Evolutionary conservation across 1,140 invertebrate genomes (phyloP).

Genomic region (Pectinophora gossypiella): DNA sequence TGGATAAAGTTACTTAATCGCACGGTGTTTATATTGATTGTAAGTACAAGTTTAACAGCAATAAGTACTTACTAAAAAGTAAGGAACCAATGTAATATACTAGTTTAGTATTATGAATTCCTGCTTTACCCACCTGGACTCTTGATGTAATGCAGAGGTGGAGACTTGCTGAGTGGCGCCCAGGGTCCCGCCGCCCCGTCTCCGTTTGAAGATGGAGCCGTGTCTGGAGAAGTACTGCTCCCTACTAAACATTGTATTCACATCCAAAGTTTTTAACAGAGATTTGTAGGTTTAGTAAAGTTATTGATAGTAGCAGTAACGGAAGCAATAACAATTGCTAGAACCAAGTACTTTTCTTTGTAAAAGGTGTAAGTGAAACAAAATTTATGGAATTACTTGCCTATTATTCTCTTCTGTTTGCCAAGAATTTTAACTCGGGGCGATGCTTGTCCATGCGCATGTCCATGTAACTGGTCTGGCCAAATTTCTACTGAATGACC

Average conservation of each 20-base stretch:
- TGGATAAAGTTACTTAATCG: too few relatives aligned
- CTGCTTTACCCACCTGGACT: conserved; percentile 46
- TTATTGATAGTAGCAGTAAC: too few relatives aligned
- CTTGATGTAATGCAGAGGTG: conserved; percentile 67
- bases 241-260: conserved; percentile 41
- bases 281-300: too few relatives aligned
- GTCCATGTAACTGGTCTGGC: conserved; percentile 53
- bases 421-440: conserved; percentile 52
- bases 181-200: conserved; percentile 38
- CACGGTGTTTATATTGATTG: too few relatives aligned
- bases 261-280: too few relatives aligned
- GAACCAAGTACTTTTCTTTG: too few relatives aligned
- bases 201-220: conserved; percentile 61
- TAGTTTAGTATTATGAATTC: too few relatives aligned
- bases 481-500: conserved; percentile 65
- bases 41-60: background rate
- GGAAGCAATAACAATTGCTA: too few relatives aligned
- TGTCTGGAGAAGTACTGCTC: conserved; percentile 70
- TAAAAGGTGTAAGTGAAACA: too few relatives aligned
- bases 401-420: conserved; percentile 58
- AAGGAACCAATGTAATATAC: too few relatives aligned
- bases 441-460: conserved; percentile 32
- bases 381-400: conserved; percentile 20
- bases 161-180: conserved; percentile 29
- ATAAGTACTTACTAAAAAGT: background rate